Percentiles rank a stretch among this genome's conserved stretches.
Conservation (phyloP, 2,888 invertebrate genomes). For the Troilus luridus region DNA sequence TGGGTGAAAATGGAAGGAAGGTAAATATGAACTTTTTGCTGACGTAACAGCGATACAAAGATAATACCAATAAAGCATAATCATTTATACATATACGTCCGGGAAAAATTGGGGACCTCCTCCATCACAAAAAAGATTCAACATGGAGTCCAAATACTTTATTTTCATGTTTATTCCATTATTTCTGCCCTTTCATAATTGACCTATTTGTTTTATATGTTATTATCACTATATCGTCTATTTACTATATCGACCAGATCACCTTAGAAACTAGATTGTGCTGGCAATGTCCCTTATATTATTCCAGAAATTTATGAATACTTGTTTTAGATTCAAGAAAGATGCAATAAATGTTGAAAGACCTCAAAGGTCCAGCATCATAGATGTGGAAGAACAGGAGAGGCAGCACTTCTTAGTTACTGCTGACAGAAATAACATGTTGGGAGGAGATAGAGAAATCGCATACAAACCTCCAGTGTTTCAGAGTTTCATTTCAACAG, state of each 20-base stretch:
- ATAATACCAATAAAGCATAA: no score
- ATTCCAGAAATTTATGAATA: neutral
- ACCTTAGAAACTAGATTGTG: no score
- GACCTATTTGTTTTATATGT: no score
- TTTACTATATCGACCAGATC: no score
- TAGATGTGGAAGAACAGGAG: neutral
- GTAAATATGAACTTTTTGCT: neutral
- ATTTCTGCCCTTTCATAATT: no score
- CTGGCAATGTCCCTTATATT: neutral
- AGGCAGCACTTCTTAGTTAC: neutral
- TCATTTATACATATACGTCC: no score
- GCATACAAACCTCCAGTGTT: conserved; percentile 1
- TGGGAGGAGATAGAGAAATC: neutral
- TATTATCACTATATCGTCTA: no score
- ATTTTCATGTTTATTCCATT: no score
- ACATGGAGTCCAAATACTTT: no score
- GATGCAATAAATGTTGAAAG: conserved; percentile 15
- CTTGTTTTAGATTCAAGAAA: neutral
- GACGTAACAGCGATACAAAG: no score
- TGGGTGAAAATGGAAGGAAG: conserved; percentile 4
- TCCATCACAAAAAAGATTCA: no score
- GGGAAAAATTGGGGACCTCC: no score
- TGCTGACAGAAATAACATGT: neutral
- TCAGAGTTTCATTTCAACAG: neutral
- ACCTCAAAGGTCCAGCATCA: neutral